Conservation (phyloP, 2,797 vertebrate genomes). For the Acanthornis magna region DNA sequence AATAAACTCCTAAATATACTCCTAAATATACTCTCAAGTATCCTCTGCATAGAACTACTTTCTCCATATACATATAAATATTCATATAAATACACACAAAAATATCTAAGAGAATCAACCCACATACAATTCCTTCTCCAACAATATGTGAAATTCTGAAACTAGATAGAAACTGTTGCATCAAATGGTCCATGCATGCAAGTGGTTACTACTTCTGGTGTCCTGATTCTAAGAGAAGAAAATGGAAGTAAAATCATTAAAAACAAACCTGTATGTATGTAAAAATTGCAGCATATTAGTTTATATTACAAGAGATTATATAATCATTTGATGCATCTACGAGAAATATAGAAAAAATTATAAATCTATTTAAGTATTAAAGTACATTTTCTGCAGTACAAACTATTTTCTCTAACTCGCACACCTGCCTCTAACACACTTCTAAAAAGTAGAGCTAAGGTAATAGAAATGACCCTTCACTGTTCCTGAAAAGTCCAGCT, state of each 20-base stretch:
- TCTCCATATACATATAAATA: background rate
- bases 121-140: background rate
- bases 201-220: background rate
- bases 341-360: background rate
- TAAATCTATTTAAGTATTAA: background rate
- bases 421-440: background rate
- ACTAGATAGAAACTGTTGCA: background rate
- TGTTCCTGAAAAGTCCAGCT: background rate
- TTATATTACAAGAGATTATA: background rate
- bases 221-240: background rate
- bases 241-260: background rate
- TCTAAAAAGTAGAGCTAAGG: background rate
- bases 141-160: background rate
- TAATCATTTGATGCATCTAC: background rate
- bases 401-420: background rate
- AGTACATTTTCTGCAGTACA: background rate
- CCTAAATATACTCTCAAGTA: background rate
- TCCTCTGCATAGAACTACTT: background rate
- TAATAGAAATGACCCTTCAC: background rate
- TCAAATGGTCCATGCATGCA: rapidly evolving
- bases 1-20: background rate
- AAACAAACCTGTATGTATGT: background rate
- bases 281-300: background rate
- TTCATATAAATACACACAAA: background rate
- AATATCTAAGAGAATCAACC: background rate